phyloP scores from a whole-genome alignment of 2,888 invertebrate species.

The Rhagium mordax region DNA sequence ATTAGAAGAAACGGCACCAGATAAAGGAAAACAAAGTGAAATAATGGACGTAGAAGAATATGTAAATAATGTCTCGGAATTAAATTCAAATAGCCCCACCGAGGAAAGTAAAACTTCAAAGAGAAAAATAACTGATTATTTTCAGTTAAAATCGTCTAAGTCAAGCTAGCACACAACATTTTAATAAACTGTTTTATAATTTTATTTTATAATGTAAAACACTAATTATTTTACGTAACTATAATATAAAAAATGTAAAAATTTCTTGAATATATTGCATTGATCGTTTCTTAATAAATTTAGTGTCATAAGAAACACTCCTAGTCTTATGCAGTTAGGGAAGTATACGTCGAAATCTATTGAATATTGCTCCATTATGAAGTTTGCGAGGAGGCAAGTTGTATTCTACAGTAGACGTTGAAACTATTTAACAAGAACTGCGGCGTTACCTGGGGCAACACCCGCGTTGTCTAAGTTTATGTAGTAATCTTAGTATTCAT shows the following conservation, averaged over 20 bases:
- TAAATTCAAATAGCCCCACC: slow-evolving; percentile 4
- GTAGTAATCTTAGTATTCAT: too few species aligned
- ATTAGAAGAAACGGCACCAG: not conserved
- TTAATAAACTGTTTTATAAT: not conserved
- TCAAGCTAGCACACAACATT: slow-evolving; percentile 13
- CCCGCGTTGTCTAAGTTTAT: too few species aligned
- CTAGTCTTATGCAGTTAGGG: too few species aligned
- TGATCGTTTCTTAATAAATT: too few species aligned
- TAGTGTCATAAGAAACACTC: too few species aligned
- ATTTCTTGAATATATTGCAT: too few species aligned
- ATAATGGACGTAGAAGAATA: slow-evolving; percentile 48
- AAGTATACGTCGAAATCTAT: too few species aligned
- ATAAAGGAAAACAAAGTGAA: slow-evolving; percentile 30
- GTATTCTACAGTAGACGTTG: too few species aligned
- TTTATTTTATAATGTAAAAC: not conserved
- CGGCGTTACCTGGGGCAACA: too few species aligned
- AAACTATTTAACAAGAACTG: too few species aligned
- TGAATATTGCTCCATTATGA: too few species aligned
- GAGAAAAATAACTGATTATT: slow-evolving; percentile 59
- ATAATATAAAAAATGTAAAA: not conserved
- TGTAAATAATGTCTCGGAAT: not conserved
- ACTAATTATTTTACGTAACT: not conserved
- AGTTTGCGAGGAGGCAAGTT: too few species aligned
- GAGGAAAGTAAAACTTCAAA: slow-evolving; percentile 40
- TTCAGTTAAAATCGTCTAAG: slow-evolving; percentile 37